phyloP scores from a whole-genome alignment of 2,888 invertebrate genomes.

The Ellobium chinense region DNA sequence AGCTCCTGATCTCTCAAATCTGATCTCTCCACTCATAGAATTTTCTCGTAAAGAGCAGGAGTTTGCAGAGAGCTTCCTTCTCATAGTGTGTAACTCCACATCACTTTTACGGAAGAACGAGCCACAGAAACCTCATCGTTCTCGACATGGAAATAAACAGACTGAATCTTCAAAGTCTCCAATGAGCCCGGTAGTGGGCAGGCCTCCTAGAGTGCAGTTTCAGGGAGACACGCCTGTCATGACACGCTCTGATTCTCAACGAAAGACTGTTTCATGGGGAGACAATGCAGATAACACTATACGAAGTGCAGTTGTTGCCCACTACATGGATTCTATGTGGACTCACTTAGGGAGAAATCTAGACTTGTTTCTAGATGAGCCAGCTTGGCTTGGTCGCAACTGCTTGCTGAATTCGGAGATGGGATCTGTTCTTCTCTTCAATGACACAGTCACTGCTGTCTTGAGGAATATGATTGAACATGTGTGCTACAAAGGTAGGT shows the following conservation, averaged over 20 bases:
- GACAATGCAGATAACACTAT: constrained; percentile 74
- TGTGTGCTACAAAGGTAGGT: constrained; percentile 74
- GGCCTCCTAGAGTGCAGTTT: constrained; percentile 50
- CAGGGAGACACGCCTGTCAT: constrained; percentile 66
- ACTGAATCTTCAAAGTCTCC: constrained; percentile 34
- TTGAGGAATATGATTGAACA: constrained; percentile 75
- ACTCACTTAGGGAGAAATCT: constrained; percentile 70
- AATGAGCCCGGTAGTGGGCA: constrained; percentile 53
- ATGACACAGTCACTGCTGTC: constrained; percentile 67
- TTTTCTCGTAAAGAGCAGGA: constrained; percentile 72
- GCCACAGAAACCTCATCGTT: constrained; percentile 34
- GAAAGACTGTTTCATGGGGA: constrained; percentile 77
- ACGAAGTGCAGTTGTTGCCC: constrained; percentile 66
- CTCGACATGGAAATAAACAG: constrained; percentile 38
- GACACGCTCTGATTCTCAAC: constrained; percentile 68
- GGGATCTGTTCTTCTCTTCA: constrained; percentile 68
- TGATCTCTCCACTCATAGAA: constrained; percentile 71
- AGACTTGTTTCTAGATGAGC: constrained; percentile 69
- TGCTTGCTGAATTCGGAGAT: constrained; percentile 64
- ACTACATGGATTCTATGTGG: constrained; percentile 76
- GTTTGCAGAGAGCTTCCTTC: constrained; percentile 75
- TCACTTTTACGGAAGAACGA: constrained; percentile 72
- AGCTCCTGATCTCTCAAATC: constrained; percentile 73
- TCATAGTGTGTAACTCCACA: constrained; percentile 76
- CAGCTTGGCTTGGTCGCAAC: constrained; percentile 66